phyloP scores from a whole-genome alignment of 2,113 vertebrate genomes.

The Phoenicopterus ruber region DNA sequence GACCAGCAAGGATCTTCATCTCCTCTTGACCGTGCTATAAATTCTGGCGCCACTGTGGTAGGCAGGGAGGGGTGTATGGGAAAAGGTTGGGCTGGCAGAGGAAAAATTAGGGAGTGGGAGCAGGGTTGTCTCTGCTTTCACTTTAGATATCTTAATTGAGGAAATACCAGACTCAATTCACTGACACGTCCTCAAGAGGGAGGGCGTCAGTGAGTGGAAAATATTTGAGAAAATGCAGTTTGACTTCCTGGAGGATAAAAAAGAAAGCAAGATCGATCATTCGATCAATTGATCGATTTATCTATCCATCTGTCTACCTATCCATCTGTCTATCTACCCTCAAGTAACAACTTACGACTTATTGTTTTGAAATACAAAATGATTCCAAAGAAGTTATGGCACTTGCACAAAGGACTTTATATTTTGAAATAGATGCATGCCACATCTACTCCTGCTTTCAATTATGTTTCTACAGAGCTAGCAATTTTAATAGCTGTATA shows the following conservation, averaged over 20 bases:
- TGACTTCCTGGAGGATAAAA: neutral
- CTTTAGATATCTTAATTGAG: slow-evolving; percentile 43
- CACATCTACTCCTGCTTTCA: neutral
- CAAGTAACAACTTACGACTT: neutral
- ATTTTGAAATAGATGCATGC: neutral
- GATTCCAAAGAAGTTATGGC: neutral
- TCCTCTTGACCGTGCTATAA: neutral
- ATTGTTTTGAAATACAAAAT: neutral
- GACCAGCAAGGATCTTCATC: neutral
- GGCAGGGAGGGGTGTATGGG: neutral
- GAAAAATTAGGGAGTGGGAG: slow-evolving; percentile 7
- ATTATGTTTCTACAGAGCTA: neutral
- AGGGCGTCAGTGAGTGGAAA: neutral
- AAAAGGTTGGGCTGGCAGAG: slow-evolving; percentile 3
- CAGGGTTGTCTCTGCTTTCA: slow-evolving; percentile 36
- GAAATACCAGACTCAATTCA: slow-evolving; percentile 40
- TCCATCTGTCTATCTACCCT: neutral
- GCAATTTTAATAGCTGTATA: neutral
- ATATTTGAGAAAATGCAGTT: neutral
- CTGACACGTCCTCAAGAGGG: slow-evolving; percentile 4
- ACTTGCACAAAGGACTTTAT: neutral
- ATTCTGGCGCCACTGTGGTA: neutral
- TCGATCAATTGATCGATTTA: accelerated
- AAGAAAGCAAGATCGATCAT: neutral
- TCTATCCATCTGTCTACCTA: neutral